Percentiles rank a stretch among this genome's conserved stretches.
phyloP scores from a whole-genome alignment of 2,113 vertebrate species.

The Brienomyrus brachyistius region DNA sequence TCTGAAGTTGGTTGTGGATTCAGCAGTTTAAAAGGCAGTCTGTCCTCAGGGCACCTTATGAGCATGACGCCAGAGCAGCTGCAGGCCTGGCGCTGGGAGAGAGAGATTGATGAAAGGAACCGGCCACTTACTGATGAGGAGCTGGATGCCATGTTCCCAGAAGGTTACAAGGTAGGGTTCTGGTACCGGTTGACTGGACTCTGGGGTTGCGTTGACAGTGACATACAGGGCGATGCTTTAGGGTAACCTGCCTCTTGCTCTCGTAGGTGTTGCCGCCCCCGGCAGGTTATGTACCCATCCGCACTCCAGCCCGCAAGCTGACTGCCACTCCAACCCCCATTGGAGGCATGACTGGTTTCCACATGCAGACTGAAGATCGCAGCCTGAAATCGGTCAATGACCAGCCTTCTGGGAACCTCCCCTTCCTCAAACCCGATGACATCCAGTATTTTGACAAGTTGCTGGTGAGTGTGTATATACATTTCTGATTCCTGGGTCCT shows the following conservation, averaged over 20 bases:
- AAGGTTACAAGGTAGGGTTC: constrained; percentile 84
- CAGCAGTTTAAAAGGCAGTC: background rate
- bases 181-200: background rate
- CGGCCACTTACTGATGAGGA: constrained; percentile 94
- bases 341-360: constrained; percentile 96
- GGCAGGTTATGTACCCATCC: constrained; percentile 94
- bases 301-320: constrained; percentile 91
- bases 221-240: background rate
- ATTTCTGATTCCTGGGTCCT: background rate
- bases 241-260: background rate
- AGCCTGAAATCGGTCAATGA: constrained; percentile 94
- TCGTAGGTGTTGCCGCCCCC: constrained; percentile 86
- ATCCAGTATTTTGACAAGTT: constrained; percentile 98
- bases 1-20: background rate
- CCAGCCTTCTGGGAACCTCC: constrained; percentile 95
- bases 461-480: constrained; percentile 61
- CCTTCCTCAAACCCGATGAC: constrained; percentile 96
- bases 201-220: background rate
- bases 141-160: constrained; percentile 96
- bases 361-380: constrained; percentile 93
- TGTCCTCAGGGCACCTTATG: constrained; percentile 84
- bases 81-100: constrained; percentile 96
- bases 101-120: constrained; percentile 96
- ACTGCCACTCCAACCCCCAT: constrained; percentile 94
- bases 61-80: constrained; percentile 99